phyloP scores from a whole-genome alignment of 2,113 vertebrate genomes.

The Plecturocebus donacophilus region DNA sequence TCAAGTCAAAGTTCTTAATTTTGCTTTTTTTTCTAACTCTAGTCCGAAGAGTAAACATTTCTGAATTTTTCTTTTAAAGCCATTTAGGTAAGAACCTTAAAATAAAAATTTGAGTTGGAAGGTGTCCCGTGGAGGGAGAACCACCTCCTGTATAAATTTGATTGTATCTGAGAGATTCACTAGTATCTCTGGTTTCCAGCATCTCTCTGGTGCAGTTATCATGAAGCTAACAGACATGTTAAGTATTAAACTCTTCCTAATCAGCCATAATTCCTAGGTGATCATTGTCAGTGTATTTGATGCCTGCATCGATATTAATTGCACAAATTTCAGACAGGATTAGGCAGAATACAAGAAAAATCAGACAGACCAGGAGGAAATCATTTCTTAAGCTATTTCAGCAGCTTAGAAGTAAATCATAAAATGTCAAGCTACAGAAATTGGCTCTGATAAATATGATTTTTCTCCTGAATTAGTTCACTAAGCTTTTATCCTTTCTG shows the following conservation, averaged over 20 bases:
- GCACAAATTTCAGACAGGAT: conserved; percentile 81
- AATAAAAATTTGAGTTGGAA: conserved; percentile 48
- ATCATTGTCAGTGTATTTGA: conserved; percentile 63
- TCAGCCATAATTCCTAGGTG: conserved; percentile 65
- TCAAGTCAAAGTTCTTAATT: conserved; percentile 36
- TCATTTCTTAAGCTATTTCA: conserved; percentile 86
- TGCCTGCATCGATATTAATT: conserved; percentile 79
- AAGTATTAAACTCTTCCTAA: conserved; percentile 65
- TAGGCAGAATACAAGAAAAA: conserved; percentile 73
- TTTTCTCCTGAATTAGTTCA: conserved; percentile 83
- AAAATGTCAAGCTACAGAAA: conserved; percentile 86
- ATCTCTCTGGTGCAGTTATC: background rate
- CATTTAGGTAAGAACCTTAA: conserved; percentile 49
- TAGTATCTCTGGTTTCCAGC: conserved; percentile 11
- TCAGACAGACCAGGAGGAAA: conserved; percentile 77
- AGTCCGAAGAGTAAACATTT: conserved; percentile 48
- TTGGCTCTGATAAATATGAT: conserved; percentile 84
- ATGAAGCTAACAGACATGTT: background rate
- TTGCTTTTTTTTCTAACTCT: conserved; percentile 20
- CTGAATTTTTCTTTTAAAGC: conserved; percentile 1
- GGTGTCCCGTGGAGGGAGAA: background rate
- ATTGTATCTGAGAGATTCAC: conserved; percentile 44
- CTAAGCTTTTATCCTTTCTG: conserved; percentile 83
- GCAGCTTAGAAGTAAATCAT: conserved; percentile 85
- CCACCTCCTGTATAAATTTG: conserved; percentile 1